Evolutionary conservation across 2,888 invertebrate species (phyloP), one percentile per base, ranked within the genome.

Genomic region (Troides oblongomaculatus): DNA sequence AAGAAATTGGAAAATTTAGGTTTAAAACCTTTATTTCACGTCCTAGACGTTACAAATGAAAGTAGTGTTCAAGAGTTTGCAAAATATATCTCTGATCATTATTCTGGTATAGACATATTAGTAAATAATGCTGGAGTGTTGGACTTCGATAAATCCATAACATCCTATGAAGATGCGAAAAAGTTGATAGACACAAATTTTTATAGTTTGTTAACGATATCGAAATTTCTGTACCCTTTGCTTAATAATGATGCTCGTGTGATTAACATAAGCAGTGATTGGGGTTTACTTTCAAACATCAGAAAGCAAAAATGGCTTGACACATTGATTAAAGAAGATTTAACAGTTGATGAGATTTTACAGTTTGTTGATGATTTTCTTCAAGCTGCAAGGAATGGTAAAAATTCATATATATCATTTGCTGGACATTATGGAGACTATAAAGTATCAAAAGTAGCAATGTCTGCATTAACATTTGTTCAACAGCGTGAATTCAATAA

Each of bases 121-220:
- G 94, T 97, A 73, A 97, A 97, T 85, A 97, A 97, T 88, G 96
- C 96, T 77, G 96, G 94, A 39, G 94, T 96, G 76, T 94, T 95
- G 43, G 96, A 94, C 82, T 95, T 95, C 88, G 84, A 84, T 75
- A 90, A 90, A 71, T 93, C 94, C 3, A 95, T 94, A 73, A 94
- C 96, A 50, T 94, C 96, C 74, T 87, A 85, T 58, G 88, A 93
- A 76, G 96, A 97, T 88, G 96, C 96, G 7, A 94, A 95, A 81
- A 93, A 94, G 77, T 96, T 97, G 2, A 81, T 96, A 36, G 91
- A 91, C 74, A 94, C 95, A 14, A 97, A 97, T 84, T 97, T 95
- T 84, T 95, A 94, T 84, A 94, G 94, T 71, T 93, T 95, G 68
- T 79, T 95, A 73, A 92, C 93, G 73, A 93, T 96, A 63, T 95